phyloP scores from a whole-genome alignment of 2,113 vertebrate genomes.

The Struthidea cinerea region DNA sequence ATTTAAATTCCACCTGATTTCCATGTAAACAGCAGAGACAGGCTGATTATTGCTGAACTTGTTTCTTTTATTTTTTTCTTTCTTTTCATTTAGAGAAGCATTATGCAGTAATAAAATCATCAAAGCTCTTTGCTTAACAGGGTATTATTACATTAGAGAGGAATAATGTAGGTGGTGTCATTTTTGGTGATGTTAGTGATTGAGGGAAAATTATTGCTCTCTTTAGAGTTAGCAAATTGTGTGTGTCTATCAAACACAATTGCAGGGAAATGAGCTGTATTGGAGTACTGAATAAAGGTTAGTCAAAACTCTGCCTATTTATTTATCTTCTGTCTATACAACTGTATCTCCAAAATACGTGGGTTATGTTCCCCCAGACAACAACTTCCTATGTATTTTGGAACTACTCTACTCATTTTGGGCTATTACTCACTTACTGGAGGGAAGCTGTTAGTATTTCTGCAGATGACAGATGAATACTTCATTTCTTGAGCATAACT shows the following conservation, averaged over 20 bases:
- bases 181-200: conserved; percentile 33
- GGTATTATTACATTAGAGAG: conserved; percentile 30
- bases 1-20: not conserved
- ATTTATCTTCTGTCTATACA: conserved; percentile 19
- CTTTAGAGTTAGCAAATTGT: conserved; percentile 35
- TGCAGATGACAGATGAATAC: conserved; percentile 8
- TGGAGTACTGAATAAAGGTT: conserved; percentile 23
- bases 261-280: conserved; percentile 11
- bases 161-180: conserved; percentile 20
- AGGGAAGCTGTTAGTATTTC: not conserved
- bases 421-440: conserved; percentile 1
- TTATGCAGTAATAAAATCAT: not conserved
- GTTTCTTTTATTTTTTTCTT: not conserved
- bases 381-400: conserved; percentile 2
- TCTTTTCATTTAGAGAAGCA: conserved; percentile 6
- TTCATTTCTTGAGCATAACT: conserved; percentile 23
- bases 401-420: not conserved
- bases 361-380: conserved; percentile 5
- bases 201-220: conserved; percentile 42
- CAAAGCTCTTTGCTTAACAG: conserved; percentile 20
- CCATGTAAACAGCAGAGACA: not conserved
- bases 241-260: conserved; percentile 29
- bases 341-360: not conserved
- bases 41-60: not conserved
- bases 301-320: conserved; percentile 40